Percentiles rank a stretch among this genome's conserved stretches.
These are phyloP conservation scores for Corticium candelabrum DNA, from an alignment of 37 sponge, comb jelly and placozoan genomes.

Conservation along the genomic window DNA sequence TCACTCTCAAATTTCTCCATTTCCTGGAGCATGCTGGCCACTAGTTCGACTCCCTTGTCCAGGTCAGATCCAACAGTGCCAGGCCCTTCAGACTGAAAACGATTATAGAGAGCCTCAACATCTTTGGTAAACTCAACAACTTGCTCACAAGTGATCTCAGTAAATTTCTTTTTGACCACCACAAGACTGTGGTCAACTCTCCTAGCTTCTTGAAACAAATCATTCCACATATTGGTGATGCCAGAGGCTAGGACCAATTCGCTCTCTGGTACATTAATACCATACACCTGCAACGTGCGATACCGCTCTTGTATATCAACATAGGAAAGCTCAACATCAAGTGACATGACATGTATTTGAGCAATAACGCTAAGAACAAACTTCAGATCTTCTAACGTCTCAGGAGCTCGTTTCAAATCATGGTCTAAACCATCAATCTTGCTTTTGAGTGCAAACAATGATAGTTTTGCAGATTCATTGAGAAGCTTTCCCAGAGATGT, in stretches of 20 bases:
- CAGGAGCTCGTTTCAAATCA: constrained; percentile 63
- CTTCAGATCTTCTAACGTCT: constrained; percentile 84
- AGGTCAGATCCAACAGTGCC: constrained; percentile 80
- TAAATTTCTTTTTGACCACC: constrained; percentile 93
- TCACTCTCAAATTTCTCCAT: constrained; percentile 54
- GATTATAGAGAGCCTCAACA: constrained; percentile 48
- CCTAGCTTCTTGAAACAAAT: constrained; percentile 51
- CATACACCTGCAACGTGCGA: constrained; percentile 86
- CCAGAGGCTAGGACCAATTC: constrained; percentile 27
- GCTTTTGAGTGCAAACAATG: constrained; percentile 39
- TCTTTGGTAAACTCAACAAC: constrained; percentile 62
- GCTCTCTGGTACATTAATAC: constrained; percentile 33
- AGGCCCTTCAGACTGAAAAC: constrained; percentile 80
- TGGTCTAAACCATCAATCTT: constrained; percentile 55
- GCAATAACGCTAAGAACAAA: constrained; percentile 92
- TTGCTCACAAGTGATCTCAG: constrained; percentile 82
- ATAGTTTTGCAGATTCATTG: constrained; percentile 59
- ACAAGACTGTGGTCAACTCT: constrained; percentile 74
- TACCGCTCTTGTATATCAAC: constrained; percentile 79
- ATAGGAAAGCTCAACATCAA: constrained; percentile 81
- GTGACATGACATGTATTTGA: constrained; percentile 73
- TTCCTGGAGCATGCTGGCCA: constrained; percentile 9
- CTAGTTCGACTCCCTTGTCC: constrained; percentile 61
- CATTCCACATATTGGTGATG: constrained; percentile 58
- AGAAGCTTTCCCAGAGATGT: constrained; percentile 76